Evolutionary conservation across 2,888 invertebrate species (phyloP).

Genomic region (Gastrophysa polygoni): DNA sequence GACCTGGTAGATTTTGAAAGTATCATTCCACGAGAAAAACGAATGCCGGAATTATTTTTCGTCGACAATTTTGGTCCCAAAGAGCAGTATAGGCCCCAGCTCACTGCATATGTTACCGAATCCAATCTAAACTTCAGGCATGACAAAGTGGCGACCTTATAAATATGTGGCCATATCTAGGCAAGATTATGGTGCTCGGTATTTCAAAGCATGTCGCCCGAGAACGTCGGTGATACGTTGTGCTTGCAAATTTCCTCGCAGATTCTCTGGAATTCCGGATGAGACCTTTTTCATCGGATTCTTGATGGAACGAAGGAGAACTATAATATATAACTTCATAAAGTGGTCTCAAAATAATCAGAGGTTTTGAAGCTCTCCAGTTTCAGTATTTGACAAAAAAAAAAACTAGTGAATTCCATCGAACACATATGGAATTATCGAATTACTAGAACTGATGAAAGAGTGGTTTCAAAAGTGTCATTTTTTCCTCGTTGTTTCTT

Average conservation of each 20-base stretch:
- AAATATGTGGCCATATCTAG: conserved; percentile 59
- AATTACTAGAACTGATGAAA: too few species aligned
- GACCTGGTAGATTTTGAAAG: too few species aligned
- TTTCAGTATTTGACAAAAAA: too few species aligned
- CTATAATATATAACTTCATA: too few species aligned
- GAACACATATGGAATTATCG: too few species aligned
- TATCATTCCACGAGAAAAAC: not conserved
- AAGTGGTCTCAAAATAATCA: too few species aligned
- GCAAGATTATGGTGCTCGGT: conserved; percentile 55
- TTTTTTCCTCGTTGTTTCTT: too few species aligned
- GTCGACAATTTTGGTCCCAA: not conserved
- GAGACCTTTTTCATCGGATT: not conserved
- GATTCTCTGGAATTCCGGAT: conserved; percentile 10
- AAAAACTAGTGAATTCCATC: too few species aligned
- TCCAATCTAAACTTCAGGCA: conserved; percentile 61
- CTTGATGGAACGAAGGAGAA: not conserved
- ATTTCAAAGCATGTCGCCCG: conserved; percentile 54
- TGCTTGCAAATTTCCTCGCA: not conserved
- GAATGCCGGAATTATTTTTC: not conserved
- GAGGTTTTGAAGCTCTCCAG: too few species aligned
- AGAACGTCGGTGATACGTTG: conserved; percentile 40
- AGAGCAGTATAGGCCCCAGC: not conserved
- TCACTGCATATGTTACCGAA: conserved; percentile 56
- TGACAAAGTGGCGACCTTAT: conserved; percentile 60
- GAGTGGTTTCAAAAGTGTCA: too few species aligned